Base-by-base conservation (phyloP, 2,113 vertebrate species). In the Cromileptes altivelis region DNA sequence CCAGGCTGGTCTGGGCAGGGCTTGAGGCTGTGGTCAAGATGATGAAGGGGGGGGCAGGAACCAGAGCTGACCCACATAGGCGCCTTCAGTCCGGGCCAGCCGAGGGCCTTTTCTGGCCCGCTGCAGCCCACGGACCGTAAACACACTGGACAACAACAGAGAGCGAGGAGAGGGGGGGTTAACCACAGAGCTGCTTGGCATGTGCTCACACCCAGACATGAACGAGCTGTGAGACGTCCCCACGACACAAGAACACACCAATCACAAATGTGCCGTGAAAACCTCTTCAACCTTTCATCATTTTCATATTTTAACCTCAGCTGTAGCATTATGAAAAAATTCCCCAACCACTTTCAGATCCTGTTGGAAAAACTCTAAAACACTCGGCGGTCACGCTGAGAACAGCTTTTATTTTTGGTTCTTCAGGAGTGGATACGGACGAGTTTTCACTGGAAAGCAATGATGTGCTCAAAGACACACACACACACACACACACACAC, bases 41-140 rank as follows among this genome's bases (percentile, higher is more conserved):
- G 81, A 86, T 85, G 86, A 87, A 81, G 73, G 84, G 72, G 70
- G 80, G 81, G 71, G 73, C 65, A 70, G 84, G 88, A 92, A 91
- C 90, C 87, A 87, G 81, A 86, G 72, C 71, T 81, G 91, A 92
- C 90, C 91, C 87, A 94, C 89, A 89, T 25, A 92, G 94, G 93
- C 92, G 90, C 91, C 93, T 94, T 74, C 56, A 52, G 82, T 91
- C 78, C 81, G 71, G 71, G 85, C 88, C 93, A 93, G 80, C 47
- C 21, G 8, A 88, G 70, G 90, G 78, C 92, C 92, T 75, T 78
- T 75, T 80, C 86, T 85, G 84, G 80, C 78, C 86, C 10, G 17
- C 77, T 69, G 69, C 68, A 58, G 75, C 70, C 75, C 60, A 67
- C 67, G 69, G 75, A 80, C 57, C 18, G 58, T 85, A 86, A 83